Conservation (phyloP, 2,888 invertebrate species). For the Phorcus lineatus region DNA sequence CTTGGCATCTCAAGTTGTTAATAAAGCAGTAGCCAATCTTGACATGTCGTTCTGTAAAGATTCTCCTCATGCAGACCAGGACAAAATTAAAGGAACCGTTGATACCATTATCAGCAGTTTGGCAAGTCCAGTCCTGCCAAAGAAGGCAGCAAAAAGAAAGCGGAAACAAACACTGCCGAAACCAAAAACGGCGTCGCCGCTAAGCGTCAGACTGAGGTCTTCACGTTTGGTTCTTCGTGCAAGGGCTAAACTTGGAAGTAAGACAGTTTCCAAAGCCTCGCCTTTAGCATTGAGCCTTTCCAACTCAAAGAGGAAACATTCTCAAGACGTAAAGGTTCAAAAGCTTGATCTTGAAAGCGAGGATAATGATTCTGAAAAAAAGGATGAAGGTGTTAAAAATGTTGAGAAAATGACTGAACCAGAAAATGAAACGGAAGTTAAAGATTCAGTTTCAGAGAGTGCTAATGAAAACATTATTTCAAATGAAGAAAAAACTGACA, state of each 20-base stretch:
- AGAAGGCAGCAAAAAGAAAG: neutral
- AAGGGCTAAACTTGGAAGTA: conserved; percentile 7
- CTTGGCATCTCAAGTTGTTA: neutral
- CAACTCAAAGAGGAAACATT: neutral
- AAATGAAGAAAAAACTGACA: neutral
- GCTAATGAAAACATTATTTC: neutral
- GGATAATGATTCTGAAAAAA: neutral
- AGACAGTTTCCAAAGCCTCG: neutral
- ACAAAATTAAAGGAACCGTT: neutral
- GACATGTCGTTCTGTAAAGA: conserved; percentile 21
- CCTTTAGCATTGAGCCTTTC: neutral
- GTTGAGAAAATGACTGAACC: neutral
- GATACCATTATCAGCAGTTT: neutral
- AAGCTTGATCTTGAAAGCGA: neutral
- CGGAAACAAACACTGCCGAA: neutral
- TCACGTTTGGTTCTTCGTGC: conserved; percentile 22
- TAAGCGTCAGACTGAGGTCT: conserved; percentile 19
- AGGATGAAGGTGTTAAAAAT: neutral
- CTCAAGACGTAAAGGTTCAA: neutral
- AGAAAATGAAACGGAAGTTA: neutral
- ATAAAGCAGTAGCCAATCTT: neutral
- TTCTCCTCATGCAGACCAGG: neutral
- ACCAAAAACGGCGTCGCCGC: neutral
- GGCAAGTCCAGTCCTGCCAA: neutral
- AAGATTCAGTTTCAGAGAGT: neutral